Base-by-base conservation (phyloP, 2,888 invertebrate species). In the Cinara cedri region DNA sequence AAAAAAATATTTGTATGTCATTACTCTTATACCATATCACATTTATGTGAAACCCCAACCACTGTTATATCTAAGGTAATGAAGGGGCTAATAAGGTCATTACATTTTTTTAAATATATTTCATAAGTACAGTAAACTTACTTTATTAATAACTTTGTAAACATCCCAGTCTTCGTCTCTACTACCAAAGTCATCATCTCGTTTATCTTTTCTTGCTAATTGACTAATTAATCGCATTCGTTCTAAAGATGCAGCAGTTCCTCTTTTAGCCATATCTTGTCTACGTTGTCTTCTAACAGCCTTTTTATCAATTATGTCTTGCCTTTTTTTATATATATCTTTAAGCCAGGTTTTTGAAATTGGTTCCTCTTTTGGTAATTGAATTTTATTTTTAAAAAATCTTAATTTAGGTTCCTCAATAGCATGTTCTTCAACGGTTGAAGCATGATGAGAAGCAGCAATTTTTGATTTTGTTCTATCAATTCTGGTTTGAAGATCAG, bases 161-260 rank as follows among this genome's bases (percentile, higher is more conserved):
- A 97, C 96, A 86, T 97, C 96, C 97, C 97, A 97, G 85, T 97
- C 97, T 84, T 95, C 95, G 86, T 97, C 97, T 83, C 95, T 90
- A 87, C 93, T 91, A 46, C 97, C 97, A 87, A 97, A 97, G 72
- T 87, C 88, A 85, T 97, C 96, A 84, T 96, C 96, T 83, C 92
- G 90, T 84, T 91, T 91, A 84, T 92, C 92, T 84, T 91, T 91
- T 42, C 90, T 87, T 1, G 97, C 96, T 81, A 97, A 88, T 84
- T 94, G 93, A 68, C 95, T 96, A 82, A 97, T 96, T 83, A 97
- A 93, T 83, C 95, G 89, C 97, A 97, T 97, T 83, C 97, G 89
- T 87, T 97, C 96, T 84, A 96, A 96, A 2, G 96, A 96, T 0
- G 97, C 97, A 60, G 92, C 93, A 57, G 96, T 97, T 84, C 96